A percentile compares a stretch with the other conserved stretches of the same genome.
Evolutionary conservation across 2,888 invertebrate species (phyloP).

Genomic region (Parnassius apollo): DNA sequence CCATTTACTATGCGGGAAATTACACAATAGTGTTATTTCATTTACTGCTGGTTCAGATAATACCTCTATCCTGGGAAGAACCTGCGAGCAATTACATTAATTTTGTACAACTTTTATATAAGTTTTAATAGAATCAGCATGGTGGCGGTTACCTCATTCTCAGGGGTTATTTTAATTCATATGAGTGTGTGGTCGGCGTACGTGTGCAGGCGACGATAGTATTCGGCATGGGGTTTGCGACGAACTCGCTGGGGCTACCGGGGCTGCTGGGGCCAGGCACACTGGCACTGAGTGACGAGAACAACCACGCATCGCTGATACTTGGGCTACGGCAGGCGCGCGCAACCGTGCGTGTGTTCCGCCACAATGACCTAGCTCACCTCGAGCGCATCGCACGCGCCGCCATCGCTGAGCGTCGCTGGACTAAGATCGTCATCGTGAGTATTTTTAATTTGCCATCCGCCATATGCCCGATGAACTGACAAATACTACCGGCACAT

Average conservation of each 20-base stretch:
- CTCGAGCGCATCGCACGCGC: slow-evolving; percentile 89
- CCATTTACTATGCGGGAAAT: too few relatives aligned
- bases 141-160: too few relatives aligned
- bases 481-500: too few relatives aligned
- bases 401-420: slow-evolving; percentile 88
- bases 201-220: slow-evolving; percentile 87
- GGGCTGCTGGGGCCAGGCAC: slow-evolving; percentile 91
- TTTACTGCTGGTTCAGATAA: neutral
- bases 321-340: slow-evolving; percentile 94
- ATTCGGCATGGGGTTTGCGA: slow-evolving; percentile 99
- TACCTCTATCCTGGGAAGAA: too few relatives aligned
- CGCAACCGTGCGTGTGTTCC: slow-evolving; percentile 92
- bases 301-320: slow-evolving; percentile 98
- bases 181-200: too few relatives aligned
- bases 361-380: slow-evolving; percentile 92
- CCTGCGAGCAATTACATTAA: too few relatives aligned
- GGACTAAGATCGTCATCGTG: slow-evolving; percentile 94
- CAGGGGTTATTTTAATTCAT: too few relatives aligned
- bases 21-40: too few relatives aligned
- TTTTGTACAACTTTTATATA: too few relatives aligned
- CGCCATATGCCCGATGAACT: too few relatives aligned
- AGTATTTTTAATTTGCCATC: slow-evolving; percentile 33
- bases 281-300: slow-evolving; percentile 96
- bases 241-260: slow-evolving; percentile 96
- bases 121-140: too few relatives aligned